phyloP scores from a whole-genome alignment of 1,140 invertebrate genomes.

The Platyscapa corneri region DNA sequence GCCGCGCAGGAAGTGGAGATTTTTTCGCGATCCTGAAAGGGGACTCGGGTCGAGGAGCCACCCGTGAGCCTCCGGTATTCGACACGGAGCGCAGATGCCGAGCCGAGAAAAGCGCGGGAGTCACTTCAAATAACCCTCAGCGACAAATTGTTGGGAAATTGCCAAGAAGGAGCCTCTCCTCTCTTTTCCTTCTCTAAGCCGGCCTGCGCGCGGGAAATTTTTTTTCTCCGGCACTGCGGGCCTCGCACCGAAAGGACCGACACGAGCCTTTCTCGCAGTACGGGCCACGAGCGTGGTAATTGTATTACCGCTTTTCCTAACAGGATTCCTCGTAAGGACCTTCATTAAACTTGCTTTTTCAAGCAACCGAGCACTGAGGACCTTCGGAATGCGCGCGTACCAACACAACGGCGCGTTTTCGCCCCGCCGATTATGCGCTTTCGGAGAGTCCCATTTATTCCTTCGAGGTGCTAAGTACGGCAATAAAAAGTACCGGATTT shows the following conservation, averaged over 20 bases:
- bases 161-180: background rate
- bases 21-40: slow-evolving; percentile 56
- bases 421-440: background rate
- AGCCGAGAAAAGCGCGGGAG: slow-evolving; percentile 48
- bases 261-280: background rate
- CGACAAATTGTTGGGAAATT: slow-evolving; percentile 46
- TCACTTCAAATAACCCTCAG: slow-evolving; percentile 38
- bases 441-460: background rate
- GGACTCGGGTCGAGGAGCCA: background rate
- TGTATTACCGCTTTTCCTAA: background rate
- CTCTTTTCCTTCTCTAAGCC: background rate
- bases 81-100: slow-evolving; percentile 61
- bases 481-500: background rate
- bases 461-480: too few relatives aligned
- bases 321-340: background rate
- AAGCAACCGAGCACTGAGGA: background rate
- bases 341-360: background rate
- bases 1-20: slow-evolving; percentile 47
- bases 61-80: slow-evolving; percentile 56
- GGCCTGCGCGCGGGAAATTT: background rate
- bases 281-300: background rate
- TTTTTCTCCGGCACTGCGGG: too few relatives aligned
- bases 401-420: too few relatives aligned
- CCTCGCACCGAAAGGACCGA: too few relatives aligned
- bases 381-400: background rate